Conservation (phyloP, 1,140 invertebrate species). For the Drosophila tani region DNA sequence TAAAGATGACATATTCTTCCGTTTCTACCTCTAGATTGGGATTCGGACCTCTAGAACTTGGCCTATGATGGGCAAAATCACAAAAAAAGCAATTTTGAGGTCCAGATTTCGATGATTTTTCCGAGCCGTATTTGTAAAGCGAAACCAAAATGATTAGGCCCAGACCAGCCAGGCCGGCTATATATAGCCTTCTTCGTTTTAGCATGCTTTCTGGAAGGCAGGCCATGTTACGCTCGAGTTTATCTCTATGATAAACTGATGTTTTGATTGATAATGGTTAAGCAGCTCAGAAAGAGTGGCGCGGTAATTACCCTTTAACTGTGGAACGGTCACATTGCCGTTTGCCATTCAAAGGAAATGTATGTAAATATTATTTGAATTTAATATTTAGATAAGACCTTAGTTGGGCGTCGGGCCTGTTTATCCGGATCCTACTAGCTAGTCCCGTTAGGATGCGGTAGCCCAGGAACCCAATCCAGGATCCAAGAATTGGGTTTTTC, state of each 20-base stretch:
- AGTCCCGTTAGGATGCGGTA: too few species aligned
- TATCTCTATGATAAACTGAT: constrained; percentile 7
- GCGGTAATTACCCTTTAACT: constrained; percentile 11
- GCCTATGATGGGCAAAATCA: constrained; percentile 88
- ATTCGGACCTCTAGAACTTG: constrained; percentile 75
- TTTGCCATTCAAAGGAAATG: background rate
- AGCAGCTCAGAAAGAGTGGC: background rate
- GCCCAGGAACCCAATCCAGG: too few species aligned
- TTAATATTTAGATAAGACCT: too few species aligned
- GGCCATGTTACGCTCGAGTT: background rate
- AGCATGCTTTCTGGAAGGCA: background rate
- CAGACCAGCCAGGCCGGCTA: constrained; percentile 31
- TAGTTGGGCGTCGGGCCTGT: too few species aligned
- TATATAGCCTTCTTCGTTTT: constrained; percentile 13
- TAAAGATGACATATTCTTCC: constrained; percentile 91
- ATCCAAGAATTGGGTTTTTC: too few species aligned
- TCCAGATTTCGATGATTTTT: background rate
- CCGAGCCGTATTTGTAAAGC: constrained; percentile 13
- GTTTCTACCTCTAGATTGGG: constrained; percentile 89
- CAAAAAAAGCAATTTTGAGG: constrained; percentile 88
- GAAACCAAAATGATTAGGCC: constrained; percentile 19
- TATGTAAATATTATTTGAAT: too few species aligned
- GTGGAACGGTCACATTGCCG: background rate
- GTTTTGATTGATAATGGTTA: background rate
- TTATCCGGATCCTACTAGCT: too few species aligned